Evolutionary conservation across 2,113 vertebrate genomes (phyloP).

Genomic region (Paralichthys olivaceus): DNA sequence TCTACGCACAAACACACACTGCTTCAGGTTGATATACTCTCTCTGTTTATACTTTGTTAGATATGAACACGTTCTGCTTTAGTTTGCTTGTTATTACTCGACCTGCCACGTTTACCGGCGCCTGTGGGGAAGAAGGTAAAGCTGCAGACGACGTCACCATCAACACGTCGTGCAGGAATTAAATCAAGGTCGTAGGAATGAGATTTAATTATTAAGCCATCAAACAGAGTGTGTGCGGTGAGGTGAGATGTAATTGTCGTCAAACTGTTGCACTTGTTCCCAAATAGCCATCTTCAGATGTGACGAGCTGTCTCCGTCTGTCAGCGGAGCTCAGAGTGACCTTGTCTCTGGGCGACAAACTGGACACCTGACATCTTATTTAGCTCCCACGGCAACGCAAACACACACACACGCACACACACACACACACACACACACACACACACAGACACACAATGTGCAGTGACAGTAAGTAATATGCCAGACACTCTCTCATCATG

Average conservation of each 20-base stretch:
- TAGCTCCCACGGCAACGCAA: conserved; percentile 23
- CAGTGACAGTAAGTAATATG: conserved; percentile 44
- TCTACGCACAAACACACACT: too few species aligned
- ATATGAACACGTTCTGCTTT: too few species aligned
- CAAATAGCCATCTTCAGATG: conserved; percentile 9
- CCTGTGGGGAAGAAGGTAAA: too few species aligned
- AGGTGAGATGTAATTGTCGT: conserved; percentile 11
- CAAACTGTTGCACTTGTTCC: background rate
- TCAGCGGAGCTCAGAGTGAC: conserved; percentile 26
- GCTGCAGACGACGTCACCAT: too few species aligned
- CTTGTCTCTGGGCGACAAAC: conserved; percentile 59
- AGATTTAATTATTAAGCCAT: background rate
- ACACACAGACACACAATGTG: conserved; percentile 12
- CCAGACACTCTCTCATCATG: conserved; percentile 41
- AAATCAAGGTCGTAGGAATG: too few species aligned
- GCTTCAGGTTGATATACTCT: too few species aligned
- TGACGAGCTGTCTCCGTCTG: conserved; percentile 13
- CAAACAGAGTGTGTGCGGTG: background rate
- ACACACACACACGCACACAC: background rate
- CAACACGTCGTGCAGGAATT: too few species aligned
- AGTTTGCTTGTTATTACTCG: too few species aligned
- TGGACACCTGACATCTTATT: conserved; percentile 63
- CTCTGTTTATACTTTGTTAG: too few species aligned
- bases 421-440: conserved; percentile 27
- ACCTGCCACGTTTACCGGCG: too few species aligned